Evolutionary conservation across 2,888 invertebrate genomes (phyloP), one percentile per base, ranked within the genome.

Genomic region (Lasioglossum pauxillum): DNA sequence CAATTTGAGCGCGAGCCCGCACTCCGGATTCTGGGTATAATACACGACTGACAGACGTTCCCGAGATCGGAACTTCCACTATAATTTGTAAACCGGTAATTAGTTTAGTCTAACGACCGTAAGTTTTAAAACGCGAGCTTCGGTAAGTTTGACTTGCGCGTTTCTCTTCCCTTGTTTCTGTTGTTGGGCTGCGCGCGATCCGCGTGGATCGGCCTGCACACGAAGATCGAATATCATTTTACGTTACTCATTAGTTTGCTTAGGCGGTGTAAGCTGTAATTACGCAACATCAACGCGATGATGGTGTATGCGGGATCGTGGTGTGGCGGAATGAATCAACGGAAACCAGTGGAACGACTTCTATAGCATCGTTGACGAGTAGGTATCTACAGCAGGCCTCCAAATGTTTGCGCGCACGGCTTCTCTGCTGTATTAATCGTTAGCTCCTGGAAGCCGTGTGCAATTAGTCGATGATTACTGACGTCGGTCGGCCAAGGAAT

Each of bases 191-290:
- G 7, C 7, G 31, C 46, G 35, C 38, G 12, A 64, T 64, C 31
- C 76, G 14, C 46, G 74, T 12, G 23, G 49, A 8, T 49, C 19
- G 23, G 31, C 74, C 19, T 71, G 41, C 31, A n/a, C 49, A 16
- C 76, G 67, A 16, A 64, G 72, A 75, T 83, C 86, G 80, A 86
- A 77, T 90, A 88, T 86, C 84, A 80, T 90, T 90, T 80, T 77
- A 44, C 76, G 81, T 82, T 78, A 80, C 81, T 88, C 84, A 81
- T 90, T 90, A 83, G 86, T 83, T 90, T 88, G 88, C 90, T 88
- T 86, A 84, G 89, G 76, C 88, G 86, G 44, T 78, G 89, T 74
- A 82, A 90, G 83, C 90, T 82, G 86, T 85, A 90, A 90, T 90
- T 91, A 91, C 89, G 89, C 83, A 84, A 84, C 87, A 85, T 86